phyloP scores from a whole-genome alignment of 2,113 vertebrate genomes.

The Sorex fumeus region DNA sequence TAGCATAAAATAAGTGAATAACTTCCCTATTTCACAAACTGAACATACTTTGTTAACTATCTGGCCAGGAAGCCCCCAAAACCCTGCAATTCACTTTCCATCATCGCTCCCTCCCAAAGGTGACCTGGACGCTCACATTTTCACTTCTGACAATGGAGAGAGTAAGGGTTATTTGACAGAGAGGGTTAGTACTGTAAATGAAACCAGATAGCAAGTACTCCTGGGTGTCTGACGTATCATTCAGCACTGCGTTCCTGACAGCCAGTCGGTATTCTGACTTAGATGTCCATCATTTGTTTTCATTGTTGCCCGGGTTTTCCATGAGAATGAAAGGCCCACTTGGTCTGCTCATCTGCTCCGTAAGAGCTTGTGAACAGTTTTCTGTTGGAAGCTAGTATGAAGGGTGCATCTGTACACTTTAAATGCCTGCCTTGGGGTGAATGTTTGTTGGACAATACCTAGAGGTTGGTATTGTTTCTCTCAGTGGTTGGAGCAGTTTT shows the following conservation, averaged over 20 bases:
- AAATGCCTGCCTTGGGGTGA: not conserved
- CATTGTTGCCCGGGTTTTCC: not conserved
- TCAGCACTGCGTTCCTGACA: not conserved
- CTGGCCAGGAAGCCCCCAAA: not conserved
- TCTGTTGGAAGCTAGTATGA: not conserved
- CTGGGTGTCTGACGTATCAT: not conserved
- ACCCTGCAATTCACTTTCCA: not conserved
- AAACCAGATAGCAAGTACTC: not conserved
- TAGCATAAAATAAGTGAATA: not conserved
- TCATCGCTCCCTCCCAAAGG: not conserved
- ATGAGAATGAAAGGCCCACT: too few relatives aligned
- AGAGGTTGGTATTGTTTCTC: not conserved
- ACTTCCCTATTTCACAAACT: not conserved
- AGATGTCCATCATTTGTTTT: not conserved
- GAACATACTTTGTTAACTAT: not conserved
- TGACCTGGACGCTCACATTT: rapidly evolving
- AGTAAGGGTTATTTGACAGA: not conserved
- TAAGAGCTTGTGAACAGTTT: not conserved
- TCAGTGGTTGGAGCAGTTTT: not conserved
- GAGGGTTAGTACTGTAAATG: not conserved
- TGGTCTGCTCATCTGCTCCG: too few relatives aligned
- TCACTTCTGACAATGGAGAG: rapidly evolving
- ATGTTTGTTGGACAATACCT: not conserved
- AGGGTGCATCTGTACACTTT: not conserved
- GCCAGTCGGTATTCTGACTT: not conserved